Base-by-base conservation (phyloP, 2,797 vertebrate genomes). In the Bradypodion ventrale region DNA sequence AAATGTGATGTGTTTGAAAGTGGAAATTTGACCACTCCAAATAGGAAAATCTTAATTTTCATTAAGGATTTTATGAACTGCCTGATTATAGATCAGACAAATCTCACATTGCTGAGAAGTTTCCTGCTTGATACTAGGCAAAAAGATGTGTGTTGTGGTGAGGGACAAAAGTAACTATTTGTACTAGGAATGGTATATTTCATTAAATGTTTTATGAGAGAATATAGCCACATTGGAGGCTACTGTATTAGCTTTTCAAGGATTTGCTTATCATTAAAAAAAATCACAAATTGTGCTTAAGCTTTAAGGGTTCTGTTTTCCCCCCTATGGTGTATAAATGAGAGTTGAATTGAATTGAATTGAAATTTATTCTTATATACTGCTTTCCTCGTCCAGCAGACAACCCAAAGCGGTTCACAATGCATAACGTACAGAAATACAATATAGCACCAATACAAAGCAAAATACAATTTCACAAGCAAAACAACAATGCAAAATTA, bases 21-120 rank as follows among this genome's bases (percentile, higher is more conserved):
- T 95, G 94, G 94, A 95, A 95, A 95, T 95, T 93, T 94, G 93
- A 93, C 94, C 91, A 93, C 93, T 95, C 94, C 93, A 95, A 93
- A 95, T 94, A 95, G 93, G 91, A 94, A 95, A 96, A 94, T 93
- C 91, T 94, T 95, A 89, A 94, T 95, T 95, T 95, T 89, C 90
- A 95, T 95, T 95, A 95, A n/a, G 92, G 93, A 88, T 94, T 94
- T 95, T 95, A 95, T 94, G 94, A 94, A 94, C 93, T 93, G 89
- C 93, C 94, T 94, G 94, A 94, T 93, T 95, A 90, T 94, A 88
- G 89, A 94, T 94, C 92, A 93, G 88, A 87, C 83, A 90, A 95
- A 95, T 87, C 56, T 66, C 88, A 91, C 85, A 89, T 85, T 92
- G 79, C 87, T 93, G 86, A 87, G 79, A 91, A 92, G 90, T 46